Percentiles rank a stretch among this genome's conserved stretches.
Conservation (phyloP, 1,140 invertebrate genomes). For the Gyrodactylus salaris region DNA sequence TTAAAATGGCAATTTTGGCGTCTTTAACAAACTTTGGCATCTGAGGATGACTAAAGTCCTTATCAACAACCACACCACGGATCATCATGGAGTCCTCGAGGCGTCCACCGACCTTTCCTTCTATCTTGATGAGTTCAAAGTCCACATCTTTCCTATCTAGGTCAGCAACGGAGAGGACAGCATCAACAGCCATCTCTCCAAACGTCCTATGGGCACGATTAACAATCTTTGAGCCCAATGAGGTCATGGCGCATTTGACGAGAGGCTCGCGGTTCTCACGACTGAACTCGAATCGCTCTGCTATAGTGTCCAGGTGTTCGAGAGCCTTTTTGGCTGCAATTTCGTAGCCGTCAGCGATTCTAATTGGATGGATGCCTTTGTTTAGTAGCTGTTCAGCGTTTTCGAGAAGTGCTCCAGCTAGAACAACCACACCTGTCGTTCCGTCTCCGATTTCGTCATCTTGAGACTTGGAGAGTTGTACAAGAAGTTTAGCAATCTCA, state of each 20-base stretch:
- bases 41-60: conserved; percentile 94
- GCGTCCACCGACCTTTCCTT: conserved; percentile 79
- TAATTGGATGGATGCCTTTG: conserved; percentile 84
- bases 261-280: conserved; percentile 44
- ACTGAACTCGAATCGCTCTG: conserved; percentile 52
- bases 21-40: conserved; percentile 66
- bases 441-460: conserved; percentile 99
- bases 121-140: conserved; percentile 93
- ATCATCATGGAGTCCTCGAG: conserved; percentile 87
- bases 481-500: conserved; percentile 81
- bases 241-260: conserved; percentile 79
- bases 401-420: conserved; percentile 62
- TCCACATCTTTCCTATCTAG: conserved; percentile 73
- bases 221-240: conserved; percentile 77
- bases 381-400: conserved; percentile 67
- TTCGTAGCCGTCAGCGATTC: conserved; percentile 94
- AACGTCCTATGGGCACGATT: conserved; percentile 47
- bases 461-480: conserved; percentile 83
- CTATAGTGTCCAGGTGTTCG: conserved; percentile 49
- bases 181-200: conserved; percentile 92
- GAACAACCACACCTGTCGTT: conserved; percentile 79
- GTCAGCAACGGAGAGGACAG: conserved; percentile 66
- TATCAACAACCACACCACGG: conserved; percentile 80
- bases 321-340: conserved; percentile 61
- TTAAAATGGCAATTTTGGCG: conserved; percentile 76